Percentiles rank a stretch among this genome's conserved stretches.
Conservation (phyloP, 2,888 invertebrate species). For the Frankliniella fusca region DNA sequence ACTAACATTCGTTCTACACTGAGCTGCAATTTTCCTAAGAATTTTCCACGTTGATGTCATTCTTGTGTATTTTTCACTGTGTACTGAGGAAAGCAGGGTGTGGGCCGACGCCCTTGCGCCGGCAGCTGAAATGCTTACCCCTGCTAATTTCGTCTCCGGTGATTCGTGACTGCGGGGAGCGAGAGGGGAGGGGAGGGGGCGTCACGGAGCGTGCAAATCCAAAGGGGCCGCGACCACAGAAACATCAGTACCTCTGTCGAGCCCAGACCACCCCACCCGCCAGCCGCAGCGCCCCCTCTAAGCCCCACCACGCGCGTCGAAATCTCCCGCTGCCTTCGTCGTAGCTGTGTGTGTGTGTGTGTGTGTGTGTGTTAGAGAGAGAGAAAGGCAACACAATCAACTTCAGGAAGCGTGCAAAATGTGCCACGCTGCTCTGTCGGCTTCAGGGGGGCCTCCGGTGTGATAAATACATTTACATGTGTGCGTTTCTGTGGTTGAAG, state of each 20-base stretch:
- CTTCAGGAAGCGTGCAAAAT: neutral
- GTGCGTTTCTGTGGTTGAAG: neutral
- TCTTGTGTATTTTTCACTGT: no score
- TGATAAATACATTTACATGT: neutral
- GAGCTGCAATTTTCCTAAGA: no score
- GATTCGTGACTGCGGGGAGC: neutral
- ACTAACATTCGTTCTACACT: no score
- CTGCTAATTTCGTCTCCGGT: constrained; percentile 1
- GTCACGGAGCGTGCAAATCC: neutral
- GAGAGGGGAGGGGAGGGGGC: neutral
- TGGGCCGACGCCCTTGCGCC: neutral
- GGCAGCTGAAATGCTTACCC: neutral
- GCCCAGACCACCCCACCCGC: neutral
- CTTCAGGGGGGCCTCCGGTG: neutral
- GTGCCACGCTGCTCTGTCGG: neutral
- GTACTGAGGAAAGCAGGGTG: neutral
- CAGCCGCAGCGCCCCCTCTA: no score
- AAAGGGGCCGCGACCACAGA: neutral
- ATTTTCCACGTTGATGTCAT: no score
- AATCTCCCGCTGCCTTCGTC: no score
- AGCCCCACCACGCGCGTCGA: no score
- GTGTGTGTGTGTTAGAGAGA: neutral
- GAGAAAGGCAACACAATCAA: neutral
- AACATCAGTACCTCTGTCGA: no score
- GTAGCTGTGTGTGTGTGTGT: neutral